Evolutionary conservation across 2,797 vertebrate species (phyloP), one percentile per base, ranked within the genome.

Genomic region (Glyptemys insculpta): DNA sequence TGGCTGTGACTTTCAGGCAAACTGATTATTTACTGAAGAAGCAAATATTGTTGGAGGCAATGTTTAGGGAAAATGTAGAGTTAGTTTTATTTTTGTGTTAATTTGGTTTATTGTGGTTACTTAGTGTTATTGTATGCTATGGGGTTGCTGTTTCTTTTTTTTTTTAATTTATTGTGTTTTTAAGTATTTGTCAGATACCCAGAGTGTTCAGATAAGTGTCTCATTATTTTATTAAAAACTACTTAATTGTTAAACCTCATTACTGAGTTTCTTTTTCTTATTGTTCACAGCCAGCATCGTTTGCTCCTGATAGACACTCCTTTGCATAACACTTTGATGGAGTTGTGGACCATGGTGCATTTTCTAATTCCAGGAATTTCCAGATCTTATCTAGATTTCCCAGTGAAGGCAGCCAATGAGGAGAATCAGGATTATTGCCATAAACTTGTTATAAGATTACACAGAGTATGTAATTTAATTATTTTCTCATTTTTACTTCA

Each of bases 341-440:
- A 99, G 95, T 96, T 99, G 94, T 99, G 99, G 99, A 99, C 99
- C 89, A 99, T 99, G 99, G 99, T 99, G 82, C 99, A 99, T 97
- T 99, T 99, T 96, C 98, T 99, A 91, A 98, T 99, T 87, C 99
- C 99, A 1, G 99, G 99, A 93, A 99, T 99, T 97, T 99, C 99
- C 76, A 98, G 99, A 83, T 89, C 99, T 29, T 99, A 99, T 84
- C 97, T 99, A 15, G 99, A 99, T 97, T 99, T 99, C 96, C 99
- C 99, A 47, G 98, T 99, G 41, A 99, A 99, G 97, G 98, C 98
- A 15, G 98, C 98, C 95, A 99, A 99, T n/a, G 99, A 99, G 95
- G 99, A 99, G 96, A 99, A 99, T 97, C 99, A 99, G 97, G 99
- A 99, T 98, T 99, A 99, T 95, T 99, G 99, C 97, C 99, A 99